Percentiles rank a stretch among this genome's conserved stretches.
These are phyloP conservation scores for Sussaba pulchella DNA, from an alignment of 2,888 invertebrate species.

Conservation along the genomic window DNA sequence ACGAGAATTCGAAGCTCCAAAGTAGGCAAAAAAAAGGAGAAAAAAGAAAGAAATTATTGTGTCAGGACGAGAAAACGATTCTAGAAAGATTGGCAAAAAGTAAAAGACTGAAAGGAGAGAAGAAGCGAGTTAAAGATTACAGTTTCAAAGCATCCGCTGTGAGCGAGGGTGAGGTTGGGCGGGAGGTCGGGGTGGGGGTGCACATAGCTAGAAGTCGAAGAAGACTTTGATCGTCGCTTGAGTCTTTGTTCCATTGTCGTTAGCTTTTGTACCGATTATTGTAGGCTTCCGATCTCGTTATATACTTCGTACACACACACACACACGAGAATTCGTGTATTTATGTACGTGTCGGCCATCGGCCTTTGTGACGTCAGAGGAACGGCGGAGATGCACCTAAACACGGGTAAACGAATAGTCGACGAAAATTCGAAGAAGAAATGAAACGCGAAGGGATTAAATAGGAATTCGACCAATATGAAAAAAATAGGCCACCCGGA, in stretches of 20 bases:
- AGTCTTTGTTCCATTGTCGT: conserved; percentile 65
- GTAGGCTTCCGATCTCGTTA: conserved; percentile 15
- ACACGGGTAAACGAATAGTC: too few relatives aligned
- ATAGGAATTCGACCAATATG: neutral
- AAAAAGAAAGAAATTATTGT: neutral
- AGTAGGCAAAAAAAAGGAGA: conserved; percentile 4
- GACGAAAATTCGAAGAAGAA: too few relatives aligned
- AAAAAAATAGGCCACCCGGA: neutral
- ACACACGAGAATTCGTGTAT: neutral
- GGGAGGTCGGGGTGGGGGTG: conserved; percentile 31
- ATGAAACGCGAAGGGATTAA: too few relatives aligned
- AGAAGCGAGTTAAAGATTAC: conserved; percentile 61
- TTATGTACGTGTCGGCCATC: neutral
- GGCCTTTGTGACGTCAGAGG: neutral
- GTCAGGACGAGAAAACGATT: too few relatives aligned
- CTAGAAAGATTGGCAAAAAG: neutral
- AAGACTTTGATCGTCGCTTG: conserved; percentile 59
- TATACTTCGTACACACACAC: neutral
- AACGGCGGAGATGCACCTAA: neutral
- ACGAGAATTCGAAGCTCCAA: too few relatives aligned
- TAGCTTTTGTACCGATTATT: conserved; percentile 68
- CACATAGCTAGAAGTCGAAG: conserved; percentile 28
- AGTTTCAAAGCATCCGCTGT: conserved; percentile 72
- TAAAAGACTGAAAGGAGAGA: conserved; percentile 33
- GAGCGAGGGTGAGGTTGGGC: too few relatives aligned